Evolutionary conservation across 1,140 invertebrate genomes (phyloP), one percentile per base, ranked within the genome.

Genomic region (Nebria ingens): DNA sequence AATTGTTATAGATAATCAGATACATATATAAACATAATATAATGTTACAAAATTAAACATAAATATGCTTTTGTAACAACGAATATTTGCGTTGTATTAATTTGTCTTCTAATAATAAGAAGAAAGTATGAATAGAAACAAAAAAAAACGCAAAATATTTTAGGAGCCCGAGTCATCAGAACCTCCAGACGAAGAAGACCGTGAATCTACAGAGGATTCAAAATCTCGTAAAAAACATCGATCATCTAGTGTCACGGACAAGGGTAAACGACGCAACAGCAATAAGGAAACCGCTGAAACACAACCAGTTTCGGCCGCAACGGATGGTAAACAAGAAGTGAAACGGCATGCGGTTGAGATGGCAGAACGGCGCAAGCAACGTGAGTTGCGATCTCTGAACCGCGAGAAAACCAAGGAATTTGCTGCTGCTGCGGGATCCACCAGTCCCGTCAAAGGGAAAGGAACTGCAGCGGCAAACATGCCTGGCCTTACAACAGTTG

Each of bases 401-500:
- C 6, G 40, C 3, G 40, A 45, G 9, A 45, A 45, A 17, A 6
- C 40, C 3, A 9, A 45, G 15, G 9, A 45, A 17, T 12, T 4
- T 4, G 17, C 9, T 9, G 6, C 6, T 9, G 25, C 6, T 6
- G 25, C 6, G 25, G 17, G 17, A 45, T 12, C 9, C 17, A 45
- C 15, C 40, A 11, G 3, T 12, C 9, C 40, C 9, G 17, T 17
- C 9, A 45, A 9, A 6, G 6, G 15, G 3, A 45, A 3, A 9
- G 15, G 15, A 12, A 11, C 40, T 12, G 6, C 21, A 62, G 67
- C n/a, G 74, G 38, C 68, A 66, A 19, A 45, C 6, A 17, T 45
- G 6, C 40, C 15, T 11, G 40, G 63, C 66, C 2, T 68, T 71
- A 57, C 56, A 65, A 45, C 64, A 53, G 63, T 77, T 19, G 87